Conservation (phyloP, 2,797 vertebrate genomes). For the Brachyrhaphis roseni region DNA sequence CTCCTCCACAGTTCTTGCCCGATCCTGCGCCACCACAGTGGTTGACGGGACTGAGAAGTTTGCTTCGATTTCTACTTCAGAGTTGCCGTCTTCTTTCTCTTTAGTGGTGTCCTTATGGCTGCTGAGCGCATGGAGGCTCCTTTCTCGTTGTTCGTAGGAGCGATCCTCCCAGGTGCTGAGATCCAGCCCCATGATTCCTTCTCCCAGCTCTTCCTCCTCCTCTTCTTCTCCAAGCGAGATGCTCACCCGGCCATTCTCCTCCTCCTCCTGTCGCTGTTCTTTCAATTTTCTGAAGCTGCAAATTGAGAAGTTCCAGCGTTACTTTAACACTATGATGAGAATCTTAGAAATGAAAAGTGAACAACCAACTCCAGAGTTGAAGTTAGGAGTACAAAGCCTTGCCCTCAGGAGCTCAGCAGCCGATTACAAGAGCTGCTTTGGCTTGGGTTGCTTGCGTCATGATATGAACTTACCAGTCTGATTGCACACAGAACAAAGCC, state of each 20-base stretch:
- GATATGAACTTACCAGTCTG: conserved; percentile 34
- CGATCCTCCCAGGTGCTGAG: conserved; percentile 88
- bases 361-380: conserved; percentile 3
- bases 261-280: conserved; percentile 72
- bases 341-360: conserved; percentile 3
- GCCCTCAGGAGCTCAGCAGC: conserved; percentile 66
- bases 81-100: conserved; percentile 54
- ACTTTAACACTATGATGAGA: neutral
- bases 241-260: conserved; percentile 76
- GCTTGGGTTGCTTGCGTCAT: conserved; percentile 60
- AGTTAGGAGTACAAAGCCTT: conserved; percentile 29
- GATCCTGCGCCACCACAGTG: conserved; percentile 81
- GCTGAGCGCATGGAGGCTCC: conserved; percentile 74
- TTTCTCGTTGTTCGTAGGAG: conserved; percentile 81
- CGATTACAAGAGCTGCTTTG: conserved; percentile 68
- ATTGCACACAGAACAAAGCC: conserved; percentile 58
- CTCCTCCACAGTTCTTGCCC: conserved; percentile 78
- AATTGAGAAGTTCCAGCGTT: conserved; percentile 42
- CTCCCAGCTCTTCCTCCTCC: conserved; percentile 52
- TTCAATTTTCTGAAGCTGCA: conserved; percentile 84
- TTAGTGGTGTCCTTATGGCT: conserved; percentile 36
- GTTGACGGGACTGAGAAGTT: neutral
- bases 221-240: conserved; percentile 66
- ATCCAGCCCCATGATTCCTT: conserved; percentile 84
- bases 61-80: conserved; percentile 55